phyloP scores from a whole-genome alignment of 64 coral and sea anemone genomes.

The Hydrozoanthus tunicans region DNA sequence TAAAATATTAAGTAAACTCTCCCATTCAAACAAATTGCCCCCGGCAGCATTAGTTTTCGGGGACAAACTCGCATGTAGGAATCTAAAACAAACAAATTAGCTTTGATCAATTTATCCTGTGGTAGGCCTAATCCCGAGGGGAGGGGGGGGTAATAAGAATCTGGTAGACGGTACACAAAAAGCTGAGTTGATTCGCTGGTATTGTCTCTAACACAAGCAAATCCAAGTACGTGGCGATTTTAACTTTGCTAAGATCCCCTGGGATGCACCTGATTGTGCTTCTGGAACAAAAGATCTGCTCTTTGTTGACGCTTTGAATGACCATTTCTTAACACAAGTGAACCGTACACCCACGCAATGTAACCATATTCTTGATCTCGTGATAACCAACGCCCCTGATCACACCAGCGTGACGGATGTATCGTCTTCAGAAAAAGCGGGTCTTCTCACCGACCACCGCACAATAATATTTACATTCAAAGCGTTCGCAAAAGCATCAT shows the following conservation, averaged over 20 bases:
- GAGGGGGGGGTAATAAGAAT: too few relatives aligned
- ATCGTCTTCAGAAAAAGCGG: background rate
- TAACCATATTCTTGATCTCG: background rate
- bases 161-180: too few relatives aligned
- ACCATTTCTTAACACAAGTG: conserved; percentile 1
- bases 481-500: conserved; percentile 39
- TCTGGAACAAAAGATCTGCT: background rate
- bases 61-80: too few relatives aligned
- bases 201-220: too few relatives aligned
- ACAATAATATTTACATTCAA: conserved; percentile 29
- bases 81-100: too few relatives aligned
- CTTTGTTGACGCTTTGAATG: background rate
- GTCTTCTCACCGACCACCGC: background rate
- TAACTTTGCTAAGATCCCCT: conserved; percentile 55
- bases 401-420: background rate
- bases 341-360: background rate
- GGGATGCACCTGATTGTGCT: conserved; percentile 29
- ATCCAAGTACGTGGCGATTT: background rate
- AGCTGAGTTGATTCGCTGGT: too few relatives aligned
- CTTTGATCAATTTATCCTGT: too few relatives aligned
- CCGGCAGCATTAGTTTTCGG: too few relatives aligned
- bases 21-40: too few relatives aligned
- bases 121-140: too few relatives aligned
- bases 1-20: too few relatives aligned
- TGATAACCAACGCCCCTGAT: background rate